Base-by-base conservation (phyloP, 2,113 vertebrate genomes). In the Pelmatolapia mariae region DNA sequence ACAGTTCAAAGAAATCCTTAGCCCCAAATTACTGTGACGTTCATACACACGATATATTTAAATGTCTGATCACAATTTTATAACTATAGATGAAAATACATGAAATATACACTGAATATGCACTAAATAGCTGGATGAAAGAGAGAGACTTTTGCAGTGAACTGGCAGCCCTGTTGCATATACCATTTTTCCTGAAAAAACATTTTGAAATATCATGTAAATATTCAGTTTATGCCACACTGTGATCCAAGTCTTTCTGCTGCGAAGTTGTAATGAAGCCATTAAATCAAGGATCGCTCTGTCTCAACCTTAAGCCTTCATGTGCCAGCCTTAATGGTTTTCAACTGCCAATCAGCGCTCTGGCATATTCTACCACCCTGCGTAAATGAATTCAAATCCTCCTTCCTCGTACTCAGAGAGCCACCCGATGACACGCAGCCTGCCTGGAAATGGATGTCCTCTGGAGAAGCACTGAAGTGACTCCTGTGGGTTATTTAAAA, bases 331-430 rank as follows among this genome's bases (percentile, higher is more conserved):
- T 87, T 94, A 95, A 95, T 95, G 92, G 93, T 89, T 92, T 86
- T 92, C 80, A 93, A 83, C 92, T 92, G 94, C 94, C 94, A 94
- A 94, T 95, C 95, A 95, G 89, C 54, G 33, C 81, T 83, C 53
- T n/a, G 78, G 80, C 53, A 59, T 86, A 87, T 88, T 88, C 88
- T 45, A 38, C 92, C 89, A 66, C 83, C 86, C 63, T 85, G 56
- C 1, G 50, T 86, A 95, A 95, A 92, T 95, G 38, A 94, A 94
- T 95, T 95, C 86, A 94, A 93, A 94, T 95, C 93, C 86, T 85
- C 71, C 80, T 63, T 81, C 81, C 87, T 93, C 63, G 53, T 83
- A 86, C 86, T 84, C 81, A 8, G 29, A 87, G 86, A 89, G 87
- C 61, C 26, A 68, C 80, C 66, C 6, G 73, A 80, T 82, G 93